Evolutionary conservation across 2,113 vertebrate species (phyloP).

Genomic region (Neolamprologus devosi): DNA sequence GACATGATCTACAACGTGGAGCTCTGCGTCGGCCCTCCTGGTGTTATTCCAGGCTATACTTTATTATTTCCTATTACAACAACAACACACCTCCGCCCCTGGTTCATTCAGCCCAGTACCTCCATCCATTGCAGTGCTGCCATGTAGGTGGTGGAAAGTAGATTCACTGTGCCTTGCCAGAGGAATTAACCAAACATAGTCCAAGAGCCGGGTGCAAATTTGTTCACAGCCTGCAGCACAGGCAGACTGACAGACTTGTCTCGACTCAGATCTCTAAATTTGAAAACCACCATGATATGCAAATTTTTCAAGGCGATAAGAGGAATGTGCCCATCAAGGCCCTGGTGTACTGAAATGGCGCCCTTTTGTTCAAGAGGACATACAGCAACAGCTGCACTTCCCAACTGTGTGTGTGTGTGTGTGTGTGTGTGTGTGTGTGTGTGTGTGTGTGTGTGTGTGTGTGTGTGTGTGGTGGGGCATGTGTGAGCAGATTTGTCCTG

Average conservation of each 20-base stretch:
- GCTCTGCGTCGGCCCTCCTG: neutral
- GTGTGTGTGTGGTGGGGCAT: neutral
- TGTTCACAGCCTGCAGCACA: neutral
- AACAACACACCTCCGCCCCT: neutral
- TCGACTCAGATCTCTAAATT: neutral
- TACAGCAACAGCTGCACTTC: conserved; percentile 62
- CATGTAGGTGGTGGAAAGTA: neutral
- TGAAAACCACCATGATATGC: neutral
- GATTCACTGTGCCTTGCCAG: neutral
- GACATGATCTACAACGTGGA: neutral
- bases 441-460: neutral
- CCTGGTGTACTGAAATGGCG: conserved; percentile 32
- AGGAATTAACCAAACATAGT: neutral
- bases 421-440: neutral
- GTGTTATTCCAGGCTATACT: neutral
- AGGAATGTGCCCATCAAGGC: conserved; percentile 15
- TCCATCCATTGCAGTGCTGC: neutral
- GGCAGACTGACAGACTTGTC: neutral
- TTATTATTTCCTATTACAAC: neutral
- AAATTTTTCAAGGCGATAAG: neutral
- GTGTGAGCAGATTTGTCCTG: neutral
- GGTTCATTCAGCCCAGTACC: neutral
- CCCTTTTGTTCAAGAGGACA: conserved; percentile 45
- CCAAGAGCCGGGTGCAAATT: neutral
- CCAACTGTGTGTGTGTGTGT: neutral